phyloP scores from a whole-genome alignment of 1,140 invertebrate genomes.

The Batillaria attramentaria region DNA sequence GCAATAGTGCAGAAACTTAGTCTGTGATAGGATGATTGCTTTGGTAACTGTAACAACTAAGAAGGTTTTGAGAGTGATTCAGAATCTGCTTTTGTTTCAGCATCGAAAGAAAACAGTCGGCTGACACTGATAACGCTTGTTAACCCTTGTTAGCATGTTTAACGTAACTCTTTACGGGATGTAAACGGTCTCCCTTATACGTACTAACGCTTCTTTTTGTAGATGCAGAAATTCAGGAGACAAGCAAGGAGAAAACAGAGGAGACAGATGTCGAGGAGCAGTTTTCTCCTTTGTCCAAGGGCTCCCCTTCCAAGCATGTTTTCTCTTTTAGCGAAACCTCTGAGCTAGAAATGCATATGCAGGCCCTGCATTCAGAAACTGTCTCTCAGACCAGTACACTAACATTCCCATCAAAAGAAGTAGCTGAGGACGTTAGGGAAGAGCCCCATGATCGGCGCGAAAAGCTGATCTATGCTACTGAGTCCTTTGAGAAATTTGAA shows the following conservation, averaged over 20 bases:
- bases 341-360: conserved; percentile 39
- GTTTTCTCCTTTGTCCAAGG: conserved; percentile 60
- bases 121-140: too few species aligned
- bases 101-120: neutral
- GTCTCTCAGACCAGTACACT: neutral
- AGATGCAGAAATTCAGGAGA: conserved; percentile 61
- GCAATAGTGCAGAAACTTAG: conserved; percentile 12
- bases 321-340: conserved; percentile 58
- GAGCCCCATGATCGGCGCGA: conserved; percentile 21
- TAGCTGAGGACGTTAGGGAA: neutral
- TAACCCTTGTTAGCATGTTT: conserved; percentile 11
- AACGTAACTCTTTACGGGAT: neutral
- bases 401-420: neutral
- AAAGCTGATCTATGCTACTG: conserved; percentile 11
- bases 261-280: conserved; percentile 66
- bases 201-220: conserved; percentile 55
- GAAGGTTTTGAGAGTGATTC: neutral
- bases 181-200: conserved; percentile 8
- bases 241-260: conserved; percentile 59
- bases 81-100: neutral
- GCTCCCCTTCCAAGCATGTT: conserved; percentile 47
- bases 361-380: conserved; percentile 43
- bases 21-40: neutral
- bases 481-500: conserved; percentile 28
- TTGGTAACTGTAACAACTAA: neutral